Conservation (phyloP, 2,888 invertebrate genomes). For the Aphrophora alni region DNA sequence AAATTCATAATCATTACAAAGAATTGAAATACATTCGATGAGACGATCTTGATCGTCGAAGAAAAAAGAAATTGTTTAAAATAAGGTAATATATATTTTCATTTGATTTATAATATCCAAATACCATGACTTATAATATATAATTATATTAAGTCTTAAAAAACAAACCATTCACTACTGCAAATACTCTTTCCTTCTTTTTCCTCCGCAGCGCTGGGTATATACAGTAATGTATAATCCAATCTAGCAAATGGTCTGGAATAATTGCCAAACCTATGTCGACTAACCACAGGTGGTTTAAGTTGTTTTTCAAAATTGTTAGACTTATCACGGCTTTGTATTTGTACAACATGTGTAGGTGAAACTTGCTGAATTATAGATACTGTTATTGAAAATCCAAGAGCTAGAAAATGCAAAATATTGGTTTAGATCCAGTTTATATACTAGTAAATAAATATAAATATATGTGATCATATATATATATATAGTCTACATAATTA, state of each 20-base stretch:
- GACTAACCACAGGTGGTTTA: not conserved
- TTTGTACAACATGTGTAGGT: slow-evolving; percentile 23
- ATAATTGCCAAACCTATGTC: not conserved
- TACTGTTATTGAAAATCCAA: not conserved
- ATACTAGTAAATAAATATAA: no score
- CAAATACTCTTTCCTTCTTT: not conserved
- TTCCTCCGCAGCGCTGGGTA: not conserved
- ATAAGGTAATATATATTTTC: no score
- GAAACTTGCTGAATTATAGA: slow-evolving; percentile 51
- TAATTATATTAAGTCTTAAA: no score
- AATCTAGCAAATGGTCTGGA: not conserved
- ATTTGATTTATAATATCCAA: no score
- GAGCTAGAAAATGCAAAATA: not conserved
- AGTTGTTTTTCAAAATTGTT: not conserved
- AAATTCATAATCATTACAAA: no score
- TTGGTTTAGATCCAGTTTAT: no score
- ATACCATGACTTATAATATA: no score
- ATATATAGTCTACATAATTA: no score
- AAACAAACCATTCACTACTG: not conserved
- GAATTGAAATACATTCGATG: no score
- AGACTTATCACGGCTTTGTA: not conserved
- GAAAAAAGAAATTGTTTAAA: no score
- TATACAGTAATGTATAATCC: not conserved
- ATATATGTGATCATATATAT: no score
- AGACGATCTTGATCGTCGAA: no score